Percentiles rank a stretch among this genome's conserved stretches.
phyloP scores from a whole-genome alignment of 1,140 invertebrate genomes.

The Babylonia areolata region DNA sequence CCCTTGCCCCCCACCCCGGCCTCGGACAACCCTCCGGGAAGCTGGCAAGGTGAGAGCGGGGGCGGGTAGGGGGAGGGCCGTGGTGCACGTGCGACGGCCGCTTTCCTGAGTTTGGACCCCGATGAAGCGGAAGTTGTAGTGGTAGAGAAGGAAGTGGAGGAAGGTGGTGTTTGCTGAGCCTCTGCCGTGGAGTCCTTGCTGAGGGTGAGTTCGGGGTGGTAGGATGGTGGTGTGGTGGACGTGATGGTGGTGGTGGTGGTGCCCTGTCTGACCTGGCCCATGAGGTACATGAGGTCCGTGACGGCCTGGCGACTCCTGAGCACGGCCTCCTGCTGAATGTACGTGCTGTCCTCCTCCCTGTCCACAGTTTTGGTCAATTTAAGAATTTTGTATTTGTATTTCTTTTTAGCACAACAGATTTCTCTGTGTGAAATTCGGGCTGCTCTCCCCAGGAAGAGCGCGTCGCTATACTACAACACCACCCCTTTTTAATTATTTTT shows the following conservation, averaged over 20 bases:
- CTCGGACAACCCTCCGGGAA: no score
- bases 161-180: background rate
- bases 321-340: constrained; percentile 63
- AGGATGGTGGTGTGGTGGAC: no score
- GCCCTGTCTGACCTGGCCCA: constrained; percentile 5
- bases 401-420: no score
- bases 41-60: no score
- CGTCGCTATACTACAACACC: no score
- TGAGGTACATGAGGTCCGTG: constrained; percentile 48
- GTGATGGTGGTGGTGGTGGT: background rate
- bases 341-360: constrained; percentile 65
- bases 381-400: no score
- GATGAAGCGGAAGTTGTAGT: background rate
- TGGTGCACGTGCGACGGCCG: no score
- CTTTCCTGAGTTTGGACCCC: background rate
- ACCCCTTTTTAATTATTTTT: no score
- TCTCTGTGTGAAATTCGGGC: no score
- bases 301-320: constrained; percentile 55
- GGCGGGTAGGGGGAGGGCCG: no score
- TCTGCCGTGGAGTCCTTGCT: background rate
- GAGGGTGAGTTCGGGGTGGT: background rate
- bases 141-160: background rate
- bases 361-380: no score
- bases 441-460: no score
- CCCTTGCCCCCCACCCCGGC: background rate